Conservation (phyloP, 2,888 invertebrate species). For the Lissonota sp. region DNA sequence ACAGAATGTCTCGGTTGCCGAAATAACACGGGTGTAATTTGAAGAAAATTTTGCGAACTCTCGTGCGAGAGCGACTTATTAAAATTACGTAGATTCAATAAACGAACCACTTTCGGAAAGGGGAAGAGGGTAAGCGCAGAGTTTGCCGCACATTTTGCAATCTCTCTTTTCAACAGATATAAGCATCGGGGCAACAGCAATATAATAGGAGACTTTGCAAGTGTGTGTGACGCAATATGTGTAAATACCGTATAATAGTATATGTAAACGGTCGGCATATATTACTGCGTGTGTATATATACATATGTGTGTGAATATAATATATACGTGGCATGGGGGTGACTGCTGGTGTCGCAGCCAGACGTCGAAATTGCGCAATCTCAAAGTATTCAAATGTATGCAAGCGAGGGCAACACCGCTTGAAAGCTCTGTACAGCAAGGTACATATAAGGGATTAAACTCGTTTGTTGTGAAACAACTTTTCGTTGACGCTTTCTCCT, state of each 20-base stretch:
- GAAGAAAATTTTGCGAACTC: background rate
- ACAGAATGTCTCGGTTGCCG: background rate
- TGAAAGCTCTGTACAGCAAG: constrained; percentile 11
- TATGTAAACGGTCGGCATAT: constrained; percentile 5
- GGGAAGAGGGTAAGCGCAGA: background rate
- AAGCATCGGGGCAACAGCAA: constrained; percentile 30
- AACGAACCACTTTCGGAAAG: background rate
- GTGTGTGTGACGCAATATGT: constrained; percentile 4
- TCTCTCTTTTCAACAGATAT: background rate
- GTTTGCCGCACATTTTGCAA: constrained; percentile 10
- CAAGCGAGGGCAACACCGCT: constrained; percentile 23
- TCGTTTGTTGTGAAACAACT: constrained; percentile 49
- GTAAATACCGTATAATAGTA: constrained; percentile 28
- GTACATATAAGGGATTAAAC: constrained; percentile 33
- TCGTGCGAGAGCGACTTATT: background rate
- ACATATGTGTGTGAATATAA: background rate
- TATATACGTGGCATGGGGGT: background rate
- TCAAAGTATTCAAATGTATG: constrained; percentile 62
- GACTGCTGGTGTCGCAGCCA: constrained; percentile 44
- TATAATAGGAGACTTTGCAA: constrained; percentile 23
- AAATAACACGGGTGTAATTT: background rate
- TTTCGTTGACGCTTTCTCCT: constrained; percentile 31
- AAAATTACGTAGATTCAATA: constrained; percentile 37
- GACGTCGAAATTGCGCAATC: constrained; percentile 58
- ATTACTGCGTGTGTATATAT: constrained; percentile 3